Evolutionary conservation across 2,797 vertebrate species (phyloP).

Genomic region (Poecile montanus): DNA sequence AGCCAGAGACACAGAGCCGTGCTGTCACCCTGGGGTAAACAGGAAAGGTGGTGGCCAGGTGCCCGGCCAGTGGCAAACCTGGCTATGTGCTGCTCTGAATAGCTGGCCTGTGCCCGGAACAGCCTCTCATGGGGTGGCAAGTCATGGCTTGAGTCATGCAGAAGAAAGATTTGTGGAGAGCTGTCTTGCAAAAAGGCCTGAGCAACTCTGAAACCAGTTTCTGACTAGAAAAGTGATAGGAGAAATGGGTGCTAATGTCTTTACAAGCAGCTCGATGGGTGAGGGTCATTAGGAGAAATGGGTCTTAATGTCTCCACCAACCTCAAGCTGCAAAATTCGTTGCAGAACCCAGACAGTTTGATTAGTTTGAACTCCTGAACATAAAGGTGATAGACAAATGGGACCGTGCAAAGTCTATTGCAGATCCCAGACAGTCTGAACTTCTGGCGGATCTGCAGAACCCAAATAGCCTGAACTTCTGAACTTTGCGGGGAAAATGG

Average conservation of each 20-base stretch:
- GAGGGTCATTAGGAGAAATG: not conserved
- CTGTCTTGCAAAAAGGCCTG: not conserved
- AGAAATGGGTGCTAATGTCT: not conserved
- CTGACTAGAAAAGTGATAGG: not conserved
- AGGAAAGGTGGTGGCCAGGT: constrained; percentile 56
- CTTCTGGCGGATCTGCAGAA: not conserved
- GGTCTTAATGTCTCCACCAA: not conserved
- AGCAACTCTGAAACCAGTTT: not conserved
- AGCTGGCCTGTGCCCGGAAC: not conserved
- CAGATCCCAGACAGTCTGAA: not conserved
- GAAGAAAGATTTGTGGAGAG: not conserved
- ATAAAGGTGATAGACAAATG: not conserved
- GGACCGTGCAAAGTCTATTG: not conserved
- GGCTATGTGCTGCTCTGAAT: constrained; percentile 15
- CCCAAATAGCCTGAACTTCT: not conserved
- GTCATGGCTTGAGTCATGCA: not conserved
- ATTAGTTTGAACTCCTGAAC: not conserved
- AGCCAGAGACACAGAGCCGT: not conserved
- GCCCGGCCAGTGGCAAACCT: not conserved
- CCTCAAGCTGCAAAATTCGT: not conserved
- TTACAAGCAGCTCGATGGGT: not conserved
- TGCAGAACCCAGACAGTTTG: not conserved
- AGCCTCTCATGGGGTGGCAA: not conserved
- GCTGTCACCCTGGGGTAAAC: constrained; percentile 20
- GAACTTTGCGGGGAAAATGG: not conserved